A percentile compares a stretch with the other conserved stretches of the same genome.
phyloP scores from a whole-genome alignment of 1,140 invertebrate species.

The Planococcus citri region DNA sequence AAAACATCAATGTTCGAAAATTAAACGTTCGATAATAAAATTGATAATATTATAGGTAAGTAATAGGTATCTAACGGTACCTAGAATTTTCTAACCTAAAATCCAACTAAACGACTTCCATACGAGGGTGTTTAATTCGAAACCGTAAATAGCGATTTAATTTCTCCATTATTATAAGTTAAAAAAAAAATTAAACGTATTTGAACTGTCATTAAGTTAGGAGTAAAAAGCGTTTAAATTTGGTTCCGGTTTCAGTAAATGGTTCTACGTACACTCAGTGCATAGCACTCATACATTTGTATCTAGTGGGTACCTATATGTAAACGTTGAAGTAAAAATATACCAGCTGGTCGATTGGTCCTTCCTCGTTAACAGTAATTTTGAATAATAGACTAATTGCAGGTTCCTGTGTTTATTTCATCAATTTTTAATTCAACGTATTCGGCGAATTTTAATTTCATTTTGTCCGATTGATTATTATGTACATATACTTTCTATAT shows the following conservation, averaged over 20 bases:
- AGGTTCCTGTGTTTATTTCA: neutral
- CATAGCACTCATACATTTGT: too few species aligned
- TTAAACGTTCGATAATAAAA: too few species aligned
- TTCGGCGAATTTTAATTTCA: neutral
- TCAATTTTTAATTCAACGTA: neutral
- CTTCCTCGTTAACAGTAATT: constrained; percentile 3
- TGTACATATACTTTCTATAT: too few species aligned
- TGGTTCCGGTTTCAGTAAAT: neutral
- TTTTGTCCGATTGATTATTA: neutral
- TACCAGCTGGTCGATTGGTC: neutral
- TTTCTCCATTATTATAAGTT: neutral
- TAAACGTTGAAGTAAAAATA: neutral
- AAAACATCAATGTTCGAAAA: too few species aligned
- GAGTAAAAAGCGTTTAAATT: neutral
- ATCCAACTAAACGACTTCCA: neutral
- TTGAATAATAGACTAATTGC: neutral
- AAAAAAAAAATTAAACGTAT: neutral
- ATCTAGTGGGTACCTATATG: too few species aligned
- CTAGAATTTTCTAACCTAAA: too few species aligned
- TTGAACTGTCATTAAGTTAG: neutral
- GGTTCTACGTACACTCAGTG: too few species aligned
- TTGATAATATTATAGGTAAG: too few species aligned
- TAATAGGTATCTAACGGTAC: too few species aligned
- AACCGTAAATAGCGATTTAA: neutral
- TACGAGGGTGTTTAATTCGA: neutral